Base-by-base conservation (phyloP, 2,888 invertebrate genomes). In the Corbicula japonica region DNA sequence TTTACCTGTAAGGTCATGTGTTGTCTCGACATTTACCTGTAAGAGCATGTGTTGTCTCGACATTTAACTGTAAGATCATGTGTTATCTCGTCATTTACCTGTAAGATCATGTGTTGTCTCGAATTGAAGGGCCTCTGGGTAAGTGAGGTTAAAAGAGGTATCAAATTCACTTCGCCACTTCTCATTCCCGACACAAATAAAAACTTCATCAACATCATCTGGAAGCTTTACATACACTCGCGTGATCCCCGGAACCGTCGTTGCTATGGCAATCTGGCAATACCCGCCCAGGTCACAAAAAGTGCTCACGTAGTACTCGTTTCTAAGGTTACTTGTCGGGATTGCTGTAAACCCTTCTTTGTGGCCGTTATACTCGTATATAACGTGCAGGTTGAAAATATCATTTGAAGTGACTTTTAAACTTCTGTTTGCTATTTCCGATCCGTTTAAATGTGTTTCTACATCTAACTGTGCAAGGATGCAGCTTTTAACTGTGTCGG, bases 251-350 rank as follows among this genome's bases (percentile, higher is more conserved):
- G 32, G 8, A 23, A 23, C 32, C 1, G 52, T 26, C 2, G 74
- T 61, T 12, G 75, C 68, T 21, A 81, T 58, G 15, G 74, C 71
- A 34, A 77, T 54, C 32, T 81, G 77, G 60, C 81, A 81, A 23
- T 50, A 71, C 46, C 81, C 81, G 18, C 81, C 77, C 6, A 77
- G 68, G 4, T 58, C 81, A 46, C 81, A 81, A 38, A 81, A 81
- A 32, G 74, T 81, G 30, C 72, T 75, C 23, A 75, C 65, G 68
- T 63, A 77, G 60, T 81, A 77, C 34, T 81, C 72, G 15, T 28
- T 56, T 5, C 81, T 77, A 6, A 77, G 32, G n/a, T 32, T 26
- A 8, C 35, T n/a, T 2, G 30, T 56, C 10, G 65, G n/a, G 1
- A 81, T 23, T 12, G 77, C 71, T 35, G 41, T 32, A 50, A 61